Percentiles rank a stretch among this genome's conserved stretches.
phyloP scores from a whole-genome alignment of 2,797 vertebrate genomes.

The Labeo calbasu region DNA sequence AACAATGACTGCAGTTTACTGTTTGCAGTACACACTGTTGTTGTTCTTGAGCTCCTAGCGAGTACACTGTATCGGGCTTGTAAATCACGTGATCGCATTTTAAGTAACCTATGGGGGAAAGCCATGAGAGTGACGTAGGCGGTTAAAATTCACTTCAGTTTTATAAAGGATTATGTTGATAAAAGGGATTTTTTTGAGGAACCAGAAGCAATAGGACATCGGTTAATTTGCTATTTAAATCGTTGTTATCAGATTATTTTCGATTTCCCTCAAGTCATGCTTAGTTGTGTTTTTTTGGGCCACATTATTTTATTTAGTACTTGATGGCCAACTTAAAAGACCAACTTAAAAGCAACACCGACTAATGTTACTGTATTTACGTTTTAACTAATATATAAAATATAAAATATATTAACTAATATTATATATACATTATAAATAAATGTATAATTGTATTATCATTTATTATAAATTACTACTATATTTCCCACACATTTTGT shows the following conservation, averaged over 20 bases:
- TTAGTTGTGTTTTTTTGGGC: not conserved
- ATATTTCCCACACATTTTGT: too few relatives aligned
- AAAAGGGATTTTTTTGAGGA: not conserved
- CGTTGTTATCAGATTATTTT: not conserved
- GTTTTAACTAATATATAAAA: not conserved
- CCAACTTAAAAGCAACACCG: not conserved
- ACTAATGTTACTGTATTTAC: not conserved
- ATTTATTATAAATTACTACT: too few relatives aligned
- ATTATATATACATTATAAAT: too few relatives aligned
- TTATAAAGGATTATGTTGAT: too few relatives aligned
- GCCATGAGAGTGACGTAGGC: conserved; percentile 2
- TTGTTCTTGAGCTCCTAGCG: not conserved
- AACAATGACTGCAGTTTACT: not conserved
- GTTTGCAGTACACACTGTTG: not conserved
- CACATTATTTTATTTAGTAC: not conserved
- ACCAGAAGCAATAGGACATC: too few relatives aligned
- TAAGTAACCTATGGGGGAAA: not conserved
- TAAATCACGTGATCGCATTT: conserved; percentile 40
- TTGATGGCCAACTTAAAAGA: too few relatives aligned
- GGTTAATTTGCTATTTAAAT: not conserved
- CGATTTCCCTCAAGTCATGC: too few relatives aligned
- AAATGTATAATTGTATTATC: too few relatives aligned
- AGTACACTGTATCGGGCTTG: not conserved
- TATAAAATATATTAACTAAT: too few relatives aligned
- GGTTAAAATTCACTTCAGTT: not conserved